Evolutionary conservation across 2,888 invertebrate genomes (phyloP).

Genomic region (Sabatieria punctata): DNA sequence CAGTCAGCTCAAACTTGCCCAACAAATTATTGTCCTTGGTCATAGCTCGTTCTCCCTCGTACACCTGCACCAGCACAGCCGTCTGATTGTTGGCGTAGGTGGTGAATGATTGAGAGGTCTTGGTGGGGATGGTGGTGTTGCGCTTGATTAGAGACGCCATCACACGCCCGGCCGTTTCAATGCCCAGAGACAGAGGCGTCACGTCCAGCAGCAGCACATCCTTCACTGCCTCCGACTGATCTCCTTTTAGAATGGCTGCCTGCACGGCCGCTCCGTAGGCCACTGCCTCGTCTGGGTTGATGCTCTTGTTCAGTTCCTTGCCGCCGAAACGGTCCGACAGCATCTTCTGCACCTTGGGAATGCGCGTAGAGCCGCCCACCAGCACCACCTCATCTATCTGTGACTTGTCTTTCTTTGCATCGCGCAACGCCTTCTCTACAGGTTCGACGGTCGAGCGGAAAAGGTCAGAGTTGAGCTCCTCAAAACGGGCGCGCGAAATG

Average conservation of each 20-base stretch:
- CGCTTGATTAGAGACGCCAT: constrained; percentile 94
- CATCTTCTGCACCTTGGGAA: constrained; percentile 89
- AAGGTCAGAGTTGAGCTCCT: constrained; percentile 82
- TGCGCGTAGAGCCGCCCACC: constrained; percentile 82
- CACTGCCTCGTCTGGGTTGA: constrained; percentile 93
- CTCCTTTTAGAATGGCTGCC: constrained; percentile 79
- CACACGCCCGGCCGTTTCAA: constrained; percentile 74
- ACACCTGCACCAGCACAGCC: constrained; percentile 56
- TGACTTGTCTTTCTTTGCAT: constrained; percentile 87
- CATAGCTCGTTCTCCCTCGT: constrained; percentile 45
- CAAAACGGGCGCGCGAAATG: constrained; percentile 81
- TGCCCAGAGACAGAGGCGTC: constrained; percentile 71
- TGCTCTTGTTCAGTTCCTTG: constrained; percentile 80
- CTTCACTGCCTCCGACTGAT: constrained; percentile 47
- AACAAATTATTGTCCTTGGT: constrained; percentile 70
- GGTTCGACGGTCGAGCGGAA: constrained; percentile 91
- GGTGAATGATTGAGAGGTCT: constrained; percentile 81
- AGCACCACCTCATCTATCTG: constrained; percentile 52
- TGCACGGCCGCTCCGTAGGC: constrained; percentile 89
- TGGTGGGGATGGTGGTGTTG: constrained; percentile 90
- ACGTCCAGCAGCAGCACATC: constrained; percentile 80
- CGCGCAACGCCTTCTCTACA: constrained; percentile 81
- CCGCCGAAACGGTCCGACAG: constrained; percentile 71
- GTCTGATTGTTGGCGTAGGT: constrained; percentile 93
- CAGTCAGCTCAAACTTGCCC: constrained; percentile 88